A percentile compares a stretch with the other conserved stretches of the same genome.
phyloP scores from a whole-genome alignment of 1,140 invertebrate genomes.

The Caenorhabditis tropicalis region DNA sequence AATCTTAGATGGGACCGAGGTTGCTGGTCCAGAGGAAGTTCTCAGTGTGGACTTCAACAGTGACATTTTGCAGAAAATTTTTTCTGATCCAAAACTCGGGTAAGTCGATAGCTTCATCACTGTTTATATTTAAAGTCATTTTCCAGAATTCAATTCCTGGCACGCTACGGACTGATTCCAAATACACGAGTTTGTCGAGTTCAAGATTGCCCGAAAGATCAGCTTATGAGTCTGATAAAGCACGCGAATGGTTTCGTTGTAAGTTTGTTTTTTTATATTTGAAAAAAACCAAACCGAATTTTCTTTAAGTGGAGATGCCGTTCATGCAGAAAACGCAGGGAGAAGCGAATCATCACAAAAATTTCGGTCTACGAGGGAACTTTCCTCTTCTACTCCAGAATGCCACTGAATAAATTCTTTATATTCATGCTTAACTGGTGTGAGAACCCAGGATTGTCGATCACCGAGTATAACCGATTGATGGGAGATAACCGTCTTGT shows the following conservation, averaged over 20 bases:
- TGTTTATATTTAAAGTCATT: not conserved
- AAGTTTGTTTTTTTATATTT: not conserved
- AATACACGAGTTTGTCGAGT: conserved; percentile 41
- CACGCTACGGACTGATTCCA: conserved; percentile 48
- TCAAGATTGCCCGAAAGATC: conserved; percentile 49
- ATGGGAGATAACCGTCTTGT: conserved; percentile 49
- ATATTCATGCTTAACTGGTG: conserved; percentile 55
- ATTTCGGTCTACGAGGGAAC: conserved; percentile 52
- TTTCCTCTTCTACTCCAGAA: conserved; percentile 51
- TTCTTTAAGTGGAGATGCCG: conserved; percentile 47
- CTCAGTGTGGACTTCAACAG: conserved; percentile 38
- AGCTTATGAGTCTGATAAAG: conserved; percentile 53
- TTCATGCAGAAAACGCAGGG: conserved; percentile 46
- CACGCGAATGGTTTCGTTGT: conserved; percentile 52
- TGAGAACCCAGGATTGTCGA: conserved; percentile 45
- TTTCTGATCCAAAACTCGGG: conserved; percentile 43
- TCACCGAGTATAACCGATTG: conserved; percentile 49
- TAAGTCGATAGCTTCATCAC: not conserved
- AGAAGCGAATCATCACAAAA: conserved; percentile 47
- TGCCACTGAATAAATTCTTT: conserved; percentile 53
- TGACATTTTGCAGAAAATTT: conserved; percentile 49
- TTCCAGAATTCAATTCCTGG: conserved; percentile 50
- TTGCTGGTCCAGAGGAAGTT: conserved; percentile 49
- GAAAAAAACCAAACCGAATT: no score
- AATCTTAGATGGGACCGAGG: conserved; percentile 45